A percentile compares a stretch with the other conserved stretches of the same genome.
phyloP scores from a whole-genome alignment of 2,888 invertebrate genomes.

The Plagodis dolabraria region DNA sequence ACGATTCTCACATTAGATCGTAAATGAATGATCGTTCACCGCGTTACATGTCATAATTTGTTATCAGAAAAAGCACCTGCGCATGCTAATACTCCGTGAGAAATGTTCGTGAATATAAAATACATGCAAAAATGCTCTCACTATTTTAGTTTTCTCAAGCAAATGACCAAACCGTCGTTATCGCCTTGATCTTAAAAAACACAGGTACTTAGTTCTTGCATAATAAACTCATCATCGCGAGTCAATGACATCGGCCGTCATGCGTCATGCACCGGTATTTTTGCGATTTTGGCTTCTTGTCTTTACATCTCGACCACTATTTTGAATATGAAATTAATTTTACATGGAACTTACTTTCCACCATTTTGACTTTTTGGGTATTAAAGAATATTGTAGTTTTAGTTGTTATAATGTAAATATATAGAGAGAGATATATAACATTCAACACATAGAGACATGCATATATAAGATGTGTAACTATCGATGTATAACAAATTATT shows the following conservation, averaged over 20 bases:
- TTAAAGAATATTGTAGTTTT: too few relatives aligned
- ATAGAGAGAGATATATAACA: too few relatives aligned
- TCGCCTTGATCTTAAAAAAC: constrained; percentile 28
- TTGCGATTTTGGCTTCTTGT: constrained; percentile 20
- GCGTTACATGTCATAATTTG: constrained; percentile 6
- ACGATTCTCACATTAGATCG: constrained; percentile 15
- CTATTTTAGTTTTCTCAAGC: constrained; percentile 12
- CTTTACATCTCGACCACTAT: constrained; percentile 7
- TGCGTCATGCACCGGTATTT: constrained; percentile 30
- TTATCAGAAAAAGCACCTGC: constrained; percentile 14
- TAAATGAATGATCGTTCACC: constrained; percentile 10
- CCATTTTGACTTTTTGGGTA: too few relatives aligned
- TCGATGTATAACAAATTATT: too few relatives aligned
- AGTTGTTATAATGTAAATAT: too few relatives aligned
- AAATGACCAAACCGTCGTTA: constrained; percentile 27
- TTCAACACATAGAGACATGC: too few relatives aligned
- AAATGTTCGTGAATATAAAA: constrained; percentile 19
- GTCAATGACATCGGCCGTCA: constrained; percentile 28
- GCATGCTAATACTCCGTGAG: constrained; percentile 14
- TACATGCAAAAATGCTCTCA: constrained; percentile 25
- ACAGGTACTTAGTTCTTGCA: constrained; percentile 26
- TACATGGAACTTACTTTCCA: neutral
- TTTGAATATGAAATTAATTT: constrained; percentile 9
- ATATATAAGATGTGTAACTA: too few relatives aligned
- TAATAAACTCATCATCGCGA: constrained; percentile 30